Evolutionary conservation across 2,113 vertebrate genomes (phyloP), one percentile per base, ranked within the genome.

Genomic region (Vireo altiloquus): DNA sequence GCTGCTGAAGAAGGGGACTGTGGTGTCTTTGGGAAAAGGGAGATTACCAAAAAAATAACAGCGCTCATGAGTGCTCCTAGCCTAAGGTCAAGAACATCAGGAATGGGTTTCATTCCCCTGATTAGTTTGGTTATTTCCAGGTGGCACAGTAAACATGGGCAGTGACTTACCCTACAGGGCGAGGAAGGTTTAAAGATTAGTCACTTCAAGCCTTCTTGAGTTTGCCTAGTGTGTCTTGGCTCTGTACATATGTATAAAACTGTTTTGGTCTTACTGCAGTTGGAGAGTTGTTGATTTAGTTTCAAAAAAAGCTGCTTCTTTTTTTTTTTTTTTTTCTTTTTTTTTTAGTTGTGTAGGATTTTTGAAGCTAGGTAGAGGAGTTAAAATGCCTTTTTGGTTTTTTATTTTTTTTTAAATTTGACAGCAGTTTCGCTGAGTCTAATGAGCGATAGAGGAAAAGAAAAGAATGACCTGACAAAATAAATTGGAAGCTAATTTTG

Each of bases 401-500:
- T 31, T 37, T 53, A n/a, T 65, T 30, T 8, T 20, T 35, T 54
- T 50, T 27, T 24, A 11, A 44, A 52, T 23, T 75, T 74, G 63
- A 77, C 35, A 92, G 59, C 57, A 90, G 54, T 82, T 92, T 87
- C 71, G 8, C 31, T 18, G 31, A 90, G 24, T 87, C 27, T 93
- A 70, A 81, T 90, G 66, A 95, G 83, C 42, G 19, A 77, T 19
- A 66, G 47, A 93, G 68, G 47, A 71, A 93, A 94, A 91, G 57
- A 94, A 92, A 95, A 94, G 70, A 44, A 82, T 82, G 82, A 74
- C 82, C 85, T 88, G 84, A 81, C 94, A 94, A 94, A 96, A 91
- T 88, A 90, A 92, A 94, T 86, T 92, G 82, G 94, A 94, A 94
- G 68, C 82, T 97, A 90, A 97, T 95, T 97, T 94, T 74, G 64